Evolutionary conservation across 1,140 invertebrate genomes (phyloP).

Genomic region (Trissolcus basalis): DNA sequence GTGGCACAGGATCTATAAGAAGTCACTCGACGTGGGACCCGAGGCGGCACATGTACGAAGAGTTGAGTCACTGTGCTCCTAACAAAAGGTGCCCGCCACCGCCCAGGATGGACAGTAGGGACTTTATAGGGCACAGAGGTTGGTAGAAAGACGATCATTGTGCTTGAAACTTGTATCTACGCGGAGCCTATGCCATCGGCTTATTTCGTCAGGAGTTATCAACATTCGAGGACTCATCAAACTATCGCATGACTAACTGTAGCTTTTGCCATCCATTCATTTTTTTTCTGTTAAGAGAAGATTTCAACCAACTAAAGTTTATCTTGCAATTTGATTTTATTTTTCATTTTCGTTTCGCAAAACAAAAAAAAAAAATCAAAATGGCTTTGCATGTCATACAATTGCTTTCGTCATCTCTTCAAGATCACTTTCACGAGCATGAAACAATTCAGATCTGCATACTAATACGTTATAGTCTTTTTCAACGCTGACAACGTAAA

Average conservation of each 20-base stretch:
- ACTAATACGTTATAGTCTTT: constrained; percentile 3
- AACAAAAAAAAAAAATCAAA: too few relatives aligned
- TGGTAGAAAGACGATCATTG: constrained; percentile 65
- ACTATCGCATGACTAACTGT: constrained; percentile 23
- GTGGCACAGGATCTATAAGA: constrained; percentile 75
- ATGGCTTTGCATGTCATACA: background rate
- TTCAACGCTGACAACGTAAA: constrained; percentile 32
- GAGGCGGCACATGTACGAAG: constrained; percentile 90
- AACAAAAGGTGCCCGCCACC: constrained; percentile 76
- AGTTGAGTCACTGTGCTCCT: constrained; percentile 80
- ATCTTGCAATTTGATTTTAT: too few relatives aligned
- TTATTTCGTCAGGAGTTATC: constrained; percentile 53
- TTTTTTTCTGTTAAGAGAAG: too few relatives aligned
- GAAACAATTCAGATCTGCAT: constrained; percentile 3
- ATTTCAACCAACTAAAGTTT: background rate
- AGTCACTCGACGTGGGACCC: constrained; percentile 92
- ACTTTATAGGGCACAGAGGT: constrained; percentile 73
- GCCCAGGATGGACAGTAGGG: constrained; percentile 74
- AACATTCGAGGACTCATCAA: constrained; percentile 45
- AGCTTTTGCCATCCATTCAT: background rate
- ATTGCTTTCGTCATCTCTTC: background rate
- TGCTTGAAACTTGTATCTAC: constrained; percentile 37
- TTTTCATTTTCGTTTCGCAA: background rate
- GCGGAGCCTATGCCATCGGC: constrained; percentile 47
- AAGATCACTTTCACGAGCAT: background rate